Evolutionary conservation across 2,888 invertebrate species (phyloP).

Genomic region (Hypselothyrea guttata): DNA sequence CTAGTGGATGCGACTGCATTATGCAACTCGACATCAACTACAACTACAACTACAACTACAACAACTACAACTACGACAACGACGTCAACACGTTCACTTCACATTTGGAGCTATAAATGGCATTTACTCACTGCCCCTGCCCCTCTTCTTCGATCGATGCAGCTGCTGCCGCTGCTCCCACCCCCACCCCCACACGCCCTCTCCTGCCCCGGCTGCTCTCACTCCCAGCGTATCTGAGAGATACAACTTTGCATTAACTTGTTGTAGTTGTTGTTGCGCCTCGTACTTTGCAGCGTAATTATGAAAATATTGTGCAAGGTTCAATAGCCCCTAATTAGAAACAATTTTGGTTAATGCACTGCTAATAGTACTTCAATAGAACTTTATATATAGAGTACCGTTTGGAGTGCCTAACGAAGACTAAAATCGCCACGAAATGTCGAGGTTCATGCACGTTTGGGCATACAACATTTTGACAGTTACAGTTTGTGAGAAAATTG

Average conservation of each 20-base stretch:
- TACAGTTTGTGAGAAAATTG: too few relatives aligned
- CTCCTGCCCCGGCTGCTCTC: constrained; percentile 12
- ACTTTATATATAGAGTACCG: not conserved
- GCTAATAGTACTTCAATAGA: constrained; percentile 28
- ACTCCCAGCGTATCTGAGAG: not conserved
- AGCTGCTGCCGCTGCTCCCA: constrained; percentile 33
- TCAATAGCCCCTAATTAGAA: constrained; percentile 65
- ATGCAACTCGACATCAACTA: constrained; percentile 3
- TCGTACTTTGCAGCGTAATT: constrained; percentile 57
- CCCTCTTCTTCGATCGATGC: constrained; percentile 32
- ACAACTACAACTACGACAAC: constrained; percentile 49
- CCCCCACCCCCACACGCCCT: not conserved
- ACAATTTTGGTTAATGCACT: constrained; percentile 37
- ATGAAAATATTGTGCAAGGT: constrained; percentile 75
- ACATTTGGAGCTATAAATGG: constrained; percentile 75
- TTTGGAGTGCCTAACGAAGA: not conserved
- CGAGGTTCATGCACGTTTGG: constrained; percentile 20
- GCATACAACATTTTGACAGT: constrained; percentile 9
- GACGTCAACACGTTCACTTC: constrained; percentile 60
- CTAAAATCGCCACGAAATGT: constrained; percentile 32
- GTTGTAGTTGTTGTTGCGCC: constrained; percentile 15
- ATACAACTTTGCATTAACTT: constrained; percentile 40
- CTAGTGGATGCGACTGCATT: constrained; percentile 28
- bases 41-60: constrained; percentile 32
- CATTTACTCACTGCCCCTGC: constrained; percentile 53